Conservation (phyloP, 2,797 vertebrate genomes). For the Halcyon badia region DNA sequence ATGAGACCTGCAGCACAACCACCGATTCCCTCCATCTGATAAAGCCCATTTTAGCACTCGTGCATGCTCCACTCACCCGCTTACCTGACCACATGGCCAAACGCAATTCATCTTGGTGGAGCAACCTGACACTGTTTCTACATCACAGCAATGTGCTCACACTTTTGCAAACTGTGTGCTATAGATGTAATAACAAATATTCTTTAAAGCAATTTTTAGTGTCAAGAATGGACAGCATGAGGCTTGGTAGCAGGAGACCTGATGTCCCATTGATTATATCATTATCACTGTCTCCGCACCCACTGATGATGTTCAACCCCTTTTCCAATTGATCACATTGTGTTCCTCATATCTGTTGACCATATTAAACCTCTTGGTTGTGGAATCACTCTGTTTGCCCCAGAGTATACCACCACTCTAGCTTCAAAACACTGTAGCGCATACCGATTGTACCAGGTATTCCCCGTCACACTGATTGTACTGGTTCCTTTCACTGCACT, state of each 20-base stretch:
- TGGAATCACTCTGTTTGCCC: background rate
- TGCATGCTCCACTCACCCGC: background rate
- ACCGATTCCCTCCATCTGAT: background rate
- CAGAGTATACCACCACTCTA: background rate
- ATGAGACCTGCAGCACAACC: background rate
- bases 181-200: background rate
- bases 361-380: background rate
- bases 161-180: background rate
- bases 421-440: background rate
- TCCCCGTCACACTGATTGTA: background rate
- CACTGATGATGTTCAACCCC: background rate
- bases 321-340: background rate
- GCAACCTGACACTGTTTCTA: background rate
- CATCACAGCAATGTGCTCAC: background rate
- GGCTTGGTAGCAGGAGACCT: background rate
- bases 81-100: background rate
- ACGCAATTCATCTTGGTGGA: rapidly evolving
- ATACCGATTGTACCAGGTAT: background rate
- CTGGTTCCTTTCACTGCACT: background rate
- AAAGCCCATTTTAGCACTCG: background rate
- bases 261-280: background rate
- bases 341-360: background rate
- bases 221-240: background rate
- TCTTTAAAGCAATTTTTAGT: background rate
- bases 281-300: background rate